These are phyloP conservation scores for Hirundo rustica DNA, from an alignment of 2,797 vertebrate genomes.

Conservation along the genomic window DNA sequence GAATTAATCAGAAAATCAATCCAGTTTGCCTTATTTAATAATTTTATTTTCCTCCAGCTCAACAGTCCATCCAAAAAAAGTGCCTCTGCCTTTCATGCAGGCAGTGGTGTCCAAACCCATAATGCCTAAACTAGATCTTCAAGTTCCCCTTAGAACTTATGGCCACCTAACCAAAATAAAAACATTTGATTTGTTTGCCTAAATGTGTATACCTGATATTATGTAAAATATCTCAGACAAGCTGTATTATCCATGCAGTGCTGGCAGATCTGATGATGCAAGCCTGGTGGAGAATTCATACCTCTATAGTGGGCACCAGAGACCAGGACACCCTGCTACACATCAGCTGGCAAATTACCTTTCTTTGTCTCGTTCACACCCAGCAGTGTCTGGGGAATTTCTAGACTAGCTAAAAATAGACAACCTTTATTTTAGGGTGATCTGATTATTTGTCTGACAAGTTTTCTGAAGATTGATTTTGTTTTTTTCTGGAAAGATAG, in stretches of 20 bases:
- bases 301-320: accelerated
- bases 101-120: not conserved
- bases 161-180: not conserved
- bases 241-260: not conserved
- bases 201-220: not conserved
- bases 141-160: not conserved
- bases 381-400: not conserved
- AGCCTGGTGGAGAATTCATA: not conserved
- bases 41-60: not conserved
- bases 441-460: not conserved
- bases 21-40: not conserved
- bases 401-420: not conserved
- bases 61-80: not conserved
- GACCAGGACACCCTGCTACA: not conserved
- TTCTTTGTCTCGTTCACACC: not conserved
- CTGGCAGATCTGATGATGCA: not conserved
- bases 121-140: not conserved
- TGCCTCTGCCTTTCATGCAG: not conserved
- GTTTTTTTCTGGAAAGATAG: not conserved
- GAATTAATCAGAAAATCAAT: not conserved
- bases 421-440: not conserved
- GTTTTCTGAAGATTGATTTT: not conserved
- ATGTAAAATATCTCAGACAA: not conserved
- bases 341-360: not conserved
- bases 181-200: not conserved